phyloP scores from a whole-genome alignment of 2,113 vertebrate species.

The Aegypius monachus region DNA sequence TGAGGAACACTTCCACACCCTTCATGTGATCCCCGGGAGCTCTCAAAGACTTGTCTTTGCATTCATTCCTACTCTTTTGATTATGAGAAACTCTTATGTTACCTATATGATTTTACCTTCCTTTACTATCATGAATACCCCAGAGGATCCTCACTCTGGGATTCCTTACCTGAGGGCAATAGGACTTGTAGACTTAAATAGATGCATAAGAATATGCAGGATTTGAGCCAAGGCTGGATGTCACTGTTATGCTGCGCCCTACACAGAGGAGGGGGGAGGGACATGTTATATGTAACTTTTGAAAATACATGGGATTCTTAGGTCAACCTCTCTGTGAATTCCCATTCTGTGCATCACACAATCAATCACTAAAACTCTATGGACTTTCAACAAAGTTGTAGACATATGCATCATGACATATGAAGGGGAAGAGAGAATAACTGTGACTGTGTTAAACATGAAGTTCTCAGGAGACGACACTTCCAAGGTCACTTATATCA shows the following conservation, averaged over 20 bases:
- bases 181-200: not conserved
- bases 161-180: not conserved
- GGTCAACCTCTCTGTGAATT: not conserved
- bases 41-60: not conserved
- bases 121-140: not conserved
- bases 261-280: not conserved
- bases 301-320: not conserved
- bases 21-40: fast-evolving
- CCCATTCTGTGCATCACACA: not conserved
- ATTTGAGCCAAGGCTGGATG: not conserved
- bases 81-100: not conserved
- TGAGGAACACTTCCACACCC: not conserved
- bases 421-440: not conserved
- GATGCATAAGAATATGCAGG: not conserved
- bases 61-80: not conserved
- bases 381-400: not conserved
- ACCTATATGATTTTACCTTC: not conserved
- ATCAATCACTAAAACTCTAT: not conserved
- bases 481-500: not conserved
- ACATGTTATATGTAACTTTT: not conserved
- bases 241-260: not conserved
- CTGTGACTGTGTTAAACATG: not conserved
- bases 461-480: not conserved
- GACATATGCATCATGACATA: not conserved
- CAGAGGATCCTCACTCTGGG: not conserved